A percentile compares a stretch with the other conserved stretches of the same genome.
phyloP scores from a whole-genome alignment of 1,140 invertebrate species.

The Heliothis virescens region DNA sequence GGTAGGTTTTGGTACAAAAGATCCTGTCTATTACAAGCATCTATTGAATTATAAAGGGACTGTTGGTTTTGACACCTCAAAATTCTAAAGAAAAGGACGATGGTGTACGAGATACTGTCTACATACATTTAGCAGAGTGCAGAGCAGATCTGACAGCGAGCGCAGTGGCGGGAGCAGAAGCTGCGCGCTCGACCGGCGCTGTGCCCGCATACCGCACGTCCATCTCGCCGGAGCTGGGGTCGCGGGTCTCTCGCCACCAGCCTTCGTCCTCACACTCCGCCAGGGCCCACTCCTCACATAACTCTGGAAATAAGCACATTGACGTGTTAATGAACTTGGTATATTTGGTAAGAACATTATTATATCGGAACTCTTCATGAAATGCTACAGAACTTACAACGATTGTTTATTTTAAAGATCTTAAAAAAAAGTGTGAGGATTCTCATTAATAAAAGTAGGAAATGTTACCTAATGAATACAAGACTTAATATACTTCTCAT shows the following conservation, averaged over 20 bases:
- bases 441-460: too few species aligned
- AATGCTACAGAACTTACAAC: not conserved
- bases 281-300: slow-evolving; percentile 92
- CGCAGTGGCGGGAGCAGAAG: slow-evolving; percentile 85
- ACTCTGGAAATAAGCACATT: slow-evolving; percentile 87
- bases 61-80: too few species aligned
- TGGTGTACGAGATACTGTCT: too few species aligned
- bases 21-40: too few species aligned
- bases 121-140: slow-evolving; percentile 85
- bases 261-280: slow-evolving; percentile 88
- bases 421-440: too few species aligned
- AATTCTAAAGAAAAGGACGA: too few species aligned
- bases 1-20: too few species aligned
- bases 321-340: not conserved
- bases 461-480: not conserved
- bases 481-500: too few species aligned
- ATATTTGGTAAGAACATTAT: too few species aligned
- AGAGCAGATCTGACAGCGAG: slow-evolving; percentile 87
- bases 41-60: too few species aligned
- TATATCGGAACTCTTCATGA: not conserved
- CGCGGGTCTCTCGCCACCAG: slow-evolving; percentile 81
- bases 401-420: too few species aligned
- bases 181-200: slow-evolving; percentile 85
- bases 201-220: slow-evolving; percentile 88
- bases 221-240: slow-evolving; percentile 55